phyloP scores from a whole-genome alignment of 1,140 invertebrate genomes.

The Homalodisca vitripennis region DNA sequence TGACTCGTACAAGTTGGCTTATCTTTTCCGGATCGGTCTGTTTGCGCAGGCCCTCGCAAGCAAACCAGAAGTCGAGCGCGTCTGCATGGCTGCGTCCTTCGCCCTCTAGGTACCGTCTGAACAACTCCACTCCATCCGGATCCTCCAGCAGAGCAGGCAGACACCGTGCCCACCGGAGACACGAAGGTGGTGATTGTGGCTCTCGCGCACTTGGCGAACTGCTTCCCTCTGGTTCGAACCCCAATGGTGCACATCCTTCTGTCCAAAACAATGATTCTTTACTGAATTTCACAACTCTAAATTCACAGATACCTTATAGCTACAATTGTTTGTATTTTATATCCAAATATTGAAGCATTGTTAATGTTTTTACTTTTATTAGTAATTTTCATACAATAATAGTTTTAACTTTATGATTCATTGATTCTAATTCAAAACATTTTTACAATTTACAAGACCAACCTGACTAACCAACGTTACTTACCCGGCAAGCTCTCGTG shows the following conservation, averaged over 20 bases:
- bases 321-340: no score
- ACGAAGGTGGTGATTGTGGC: constrained; percentile 64
- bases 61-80: constrained; percentile 87
- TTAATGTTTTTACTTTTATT: no score
- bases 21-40: constrained; percentile 69
- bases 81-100: constrained; percentile 76
- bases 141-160: constrained; percentile 79
- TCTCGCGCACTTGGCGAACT: constrained; percentile 45
- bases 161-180: constrained; percentile 82
- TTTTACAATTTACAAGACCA: no score
- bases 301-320: no score
- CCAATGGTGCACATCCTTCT: constrained; percentile 54
- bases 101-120: constrained; percentile 77
- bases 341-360: no score
- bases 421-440: no score
- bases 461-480: no score
- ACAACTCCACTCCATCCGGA: constrained; percentile 80
- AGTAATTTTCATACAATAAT: no score
- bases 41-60: constrained; percentile 84
- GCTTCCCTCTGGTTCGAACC: constrained; percentile 52
- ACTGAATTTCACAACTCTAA: no score
- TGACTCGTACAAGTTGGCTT: constrained; percentile 74
- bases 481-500: constrained; percentile 41
- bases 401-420: no score
- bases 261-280: no score